Evolutionary conservation across 2,797 vertebrate species (phyloP).

Genomic region (Enteromius afrohamiltoni): DNA sequence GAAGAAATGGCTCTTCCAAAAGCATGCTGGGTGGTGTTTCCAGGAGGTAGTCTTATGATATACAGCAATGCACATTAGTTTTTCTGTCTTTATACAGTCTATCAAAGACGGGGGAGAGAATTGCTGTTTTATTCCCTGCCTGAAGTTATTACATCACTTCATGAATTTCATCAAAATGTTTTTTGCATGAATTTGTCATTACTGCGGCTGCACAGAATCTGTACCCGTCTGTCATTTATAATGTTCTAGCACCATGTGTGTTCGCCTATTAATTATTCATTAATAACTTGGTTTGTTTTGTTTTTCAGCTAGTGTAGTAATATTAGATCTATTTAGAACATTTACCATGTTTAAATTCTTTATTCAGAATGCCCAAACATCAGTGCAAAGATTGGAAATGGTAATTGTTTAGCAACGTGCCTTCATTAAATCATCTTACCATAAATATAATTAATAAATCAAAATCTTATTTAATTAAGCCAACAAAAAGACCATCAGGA

Average conservation of each 20-base stretch:
- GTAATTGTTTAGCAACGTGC: too few species aligned
- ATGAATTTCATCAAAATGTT: constrained; percentile 37
- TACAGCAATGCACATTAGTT: constrained; percentile 24
- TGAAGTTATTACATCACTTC: constrained; percentile 22
- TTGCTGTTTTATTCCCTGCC: constrained; percentile 12
- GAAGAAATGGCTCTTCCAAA: constrained; percentile 20
- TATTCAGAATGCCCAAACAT: not conserved
- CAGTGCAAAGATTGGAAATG: too few species aligned
- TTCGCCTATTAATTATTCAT: not conserved
- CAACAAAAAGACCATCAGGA: too few species aligned
- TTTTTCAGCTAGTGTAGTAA: not conserved
- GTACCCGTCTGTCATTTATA: not conserved
- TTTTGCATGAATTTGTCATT: constrained; percentile 23
- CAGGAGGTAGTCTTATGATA: constrained; percentile 18
- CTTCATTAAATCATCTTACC: too few species aligned
- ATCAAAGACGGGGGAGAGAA: constrained; percentile 5
- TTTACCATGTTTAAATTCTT: not conserved
- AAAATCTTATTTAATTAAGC: too few species aligned
- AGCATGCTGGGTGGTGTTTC: not conserved
- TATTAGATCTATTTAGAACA: not conserved
- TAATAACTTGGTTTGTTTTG: not conserved
- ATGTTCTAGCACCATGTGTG: not conserved
- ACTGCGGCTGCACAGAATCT: not conserved
- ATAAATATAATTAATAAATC: too few species aligned
- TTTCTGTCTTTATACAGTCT: constrained; percentile 6